Percentiles rank a stretch among this genome's conserved stretches.
Conservation (phyloP, 2,113 vertebrate species). For the Ploceus nigricollis region DNA sequence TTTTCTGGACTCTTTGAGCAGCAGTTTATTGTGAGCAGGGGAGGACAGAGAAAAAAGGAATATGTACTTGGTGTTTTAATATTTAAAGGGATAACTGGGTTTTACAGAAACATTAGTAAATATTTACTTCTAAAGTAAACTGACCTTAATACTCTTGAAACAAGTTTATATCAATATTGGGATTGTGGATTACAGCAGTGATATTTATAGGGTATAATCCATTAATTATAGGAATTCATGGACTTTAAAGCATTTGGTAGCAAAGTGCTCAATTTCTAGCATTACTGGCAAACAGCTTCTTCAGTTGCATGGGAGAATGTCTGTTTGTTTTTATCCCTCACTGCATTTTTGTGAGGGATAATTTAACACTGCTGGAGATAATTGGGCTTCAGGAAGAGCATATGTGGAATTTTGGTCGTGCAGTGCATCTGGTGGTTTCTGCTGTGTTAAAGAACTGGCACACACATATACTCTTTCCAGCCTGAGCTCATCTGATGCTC, state of each 20-base stretch:
- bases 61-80: background rate
- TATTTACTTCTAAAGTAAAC: background rate
- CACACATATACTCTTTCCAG: background rate
- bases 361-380: conserved; percentile 15
- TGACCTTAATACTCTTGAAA: background rate
- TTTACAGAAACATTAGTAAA: background rate
- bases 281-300: background rate
- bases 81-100: background rate
- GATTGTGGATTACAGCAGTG: background rate
- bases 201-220: background rate
- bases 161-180: background rate
- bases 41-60: background rate
- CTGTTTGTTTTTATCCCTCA: background rate
- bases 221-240: background rate
- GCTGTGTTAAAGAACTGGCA: background rate
- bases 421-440: background rate
- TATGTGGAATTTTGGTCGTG: background rate
- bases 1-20: background rate
- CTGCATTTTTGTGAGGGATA: background rate
- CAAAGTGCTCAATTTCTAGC: background rate
- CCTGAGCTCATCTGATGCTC: background rate
- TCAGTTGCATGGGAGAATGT: background rate
- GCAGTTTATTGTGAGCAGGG: background rate
- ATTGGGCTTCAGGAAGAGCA: conserved; percentile 1
- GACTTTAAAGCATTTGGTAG: background rate